Evolutionary conservation across 2,888 invertebrate species (phyloP).

Genomic region (Buathra laborator): DNA sequence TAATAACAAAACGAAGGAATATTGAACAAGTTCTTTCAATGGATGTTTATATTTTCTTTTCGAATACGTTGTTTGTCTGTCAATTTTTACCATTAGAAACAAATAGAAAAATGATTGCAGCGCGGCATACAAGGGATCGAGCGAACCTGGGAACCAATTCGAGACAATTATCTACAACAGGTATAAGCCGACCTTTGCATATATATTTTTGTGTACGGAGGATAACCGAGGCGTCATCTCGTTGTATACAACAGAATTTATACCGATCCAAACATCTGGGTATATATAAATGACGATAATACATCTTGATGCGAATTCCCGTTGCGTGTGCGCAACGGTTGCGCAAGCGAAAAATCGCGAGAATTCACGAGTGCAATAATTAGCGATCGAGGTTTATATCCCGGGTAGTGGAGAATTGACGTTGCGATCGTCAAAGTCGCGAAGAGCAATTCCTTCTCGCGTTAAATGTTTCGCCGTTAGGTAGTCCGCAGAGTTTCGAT

Average conservation of each 20-base stretch:
- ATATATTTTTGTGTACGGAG: not conserved
- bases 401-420: not conserved
- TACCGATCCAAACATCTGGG: not conserved
- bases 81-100: not conserved
- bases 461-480: constrained; percentile 3
- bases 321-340: not conserved
- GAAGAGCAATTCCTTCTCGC: not conserved
- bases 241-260: not conserved
- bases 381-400: constrained; percentile 28
- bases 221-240: constrained; percentile 24
- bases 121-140: not conserved
- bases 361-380: constrained; percentile 43
- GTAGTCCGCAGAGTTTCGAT: not conserved
- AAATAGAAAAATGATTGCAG: not conserved
- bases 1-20: not conserved
- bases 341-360: constrained; percentile 24
- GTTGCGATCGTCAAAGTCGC: not conserved
- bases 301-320: not conserved
- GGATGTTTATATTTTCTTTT: not conserved
- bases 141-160: not conserved
- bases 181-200: not conserved
- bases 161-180: not conserved
- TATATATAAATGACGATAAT: not conserved
- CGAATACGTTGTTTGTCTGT: not conserved
- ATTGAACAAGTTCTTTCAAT: not conserved